Base-by-base conservation (phyloP, 2,113 vertebrate species). In the Dicerorhinus sumatrensis region DNA sequence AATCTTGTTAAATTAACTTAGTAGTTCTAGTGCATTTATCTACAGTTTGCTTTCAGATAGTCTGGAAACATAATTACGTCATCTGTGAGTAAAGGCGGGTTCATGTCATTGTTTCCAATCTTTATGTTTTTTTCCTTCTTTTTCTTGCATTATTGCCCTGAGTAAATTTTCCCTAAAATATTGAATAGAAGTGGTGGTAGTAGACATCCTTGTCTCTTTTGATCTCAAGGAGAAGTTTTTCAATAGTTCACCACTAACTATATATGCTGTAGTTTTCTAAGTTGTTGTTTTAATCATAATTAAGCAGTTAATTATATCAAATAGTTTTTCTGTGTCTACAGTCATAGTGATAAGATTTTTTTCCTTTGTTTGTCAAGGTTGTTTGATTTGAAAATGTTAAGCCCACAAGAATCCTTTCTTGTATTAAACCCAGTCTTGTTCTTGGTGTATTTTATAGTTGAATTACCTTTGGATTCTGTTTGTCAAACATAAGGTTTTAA, bases 341-440 rank as follows among this genome's bases (percentile, higher is more conserved):
- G 8, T 46, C 8, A 33, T 72, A 80, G 25, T 39, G 67, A 76
- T 51, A 76, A 76, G 20, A n/a, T 77, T 95, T 80, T 31, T 1
- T 89, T 93, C 42, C 29, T 95, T 62, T 67, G 31, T 94, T 84
- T 29, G 79, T 89, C 54, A 65, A 85, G 42, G 54, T 56, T 84
- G 48, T 86, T 94, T 94, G 36, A 80, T 75, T 97, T 95, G 33
- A 75, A 83, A 79, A 42, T 80, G 70, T 75, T 77, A 67, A 90
- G 75, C 16, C 36, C 92, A 25, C 10, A 80, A 72, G 54, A 84
- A 60, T 60, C 51, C 9, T 31, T 85, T 94, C 33, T 88, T 92
- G 18, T 65, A 17, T 69, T 62, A 80, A 85, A 62, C 14, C 21
- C 12, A 69, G 0, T 82, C 2, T 75, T 81, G 18, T 54, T 82